Conservation (phyloP, 2,888 invertebrate species). For the Lasioglossum zephyrum region DNA sequence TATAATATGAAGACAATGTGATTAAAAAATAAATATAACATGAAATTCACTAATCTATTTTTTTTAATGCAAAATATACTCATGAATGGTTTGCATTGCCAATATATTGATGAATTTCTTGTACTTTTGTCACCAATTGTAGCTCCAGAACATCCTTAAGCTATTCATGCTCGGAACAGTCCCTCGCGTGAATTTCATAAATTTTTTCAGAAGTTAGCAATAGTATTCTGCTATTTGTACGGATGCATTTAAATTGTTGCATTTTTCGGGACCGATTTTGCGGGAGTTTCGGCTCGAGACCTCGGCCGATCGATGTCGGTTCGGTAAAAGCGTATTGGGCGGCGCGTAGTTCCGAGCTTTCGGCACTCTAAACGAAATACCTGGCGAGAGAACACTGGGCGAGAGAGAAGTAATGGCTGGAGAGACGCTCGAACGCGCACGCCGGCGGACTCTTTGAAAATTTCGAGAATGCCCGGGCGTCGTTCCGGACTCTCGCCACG, state of each 20-base stretch:
- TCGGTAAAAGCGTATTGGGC: slow-evolving; percentile 21
- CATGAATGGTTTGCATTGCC: too few species aligned
- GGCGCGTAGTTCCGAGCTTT: slow-evolving; percentile 29
- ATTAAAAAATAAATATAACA: too few species aligned
- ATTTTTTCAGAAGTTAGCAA: too few species aligned
- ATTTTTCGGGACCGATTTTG: not conserved
- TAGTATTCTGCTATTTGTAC: too few species aligned
- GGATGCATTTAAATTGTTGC: not conserved
- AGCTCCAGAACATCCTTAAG: too few species aligned
- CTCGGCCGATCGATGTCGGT: slow-evolving; percentile 26
- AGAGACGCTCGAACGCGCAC: slow-evolving; percentile 50
- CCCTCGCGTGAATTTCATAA: too few species aligned
- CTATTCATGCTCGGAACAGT: too few species aligned
- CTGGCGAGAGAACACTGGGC: slow-evolving; percentile 29
- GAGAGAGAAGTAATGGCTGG: slow-evolving; percentile 36
- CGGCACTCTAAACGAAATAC: slow-evolving; percentile 61
- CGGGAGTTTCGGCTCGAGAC: not conserved
- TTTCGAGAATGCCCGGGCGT: slow-evolving; percentile 65
- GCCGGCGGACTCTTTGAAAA: slow-evolving; percentile 54
- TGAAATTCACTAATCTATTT: too few species aligned
- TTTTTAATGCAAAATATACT: too few species aligned
- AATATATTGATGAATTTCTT: too few species aligned
- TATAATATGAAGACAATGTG: too few species aligned
- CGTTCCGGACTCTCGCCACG: slow-evolving; percentile 54
- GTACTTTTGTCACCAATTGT: too few species aligned